phyloP scores from a whole-genome alignment of 2,113 vertebrate genomes.

The Arenaria interpres region DNA sequence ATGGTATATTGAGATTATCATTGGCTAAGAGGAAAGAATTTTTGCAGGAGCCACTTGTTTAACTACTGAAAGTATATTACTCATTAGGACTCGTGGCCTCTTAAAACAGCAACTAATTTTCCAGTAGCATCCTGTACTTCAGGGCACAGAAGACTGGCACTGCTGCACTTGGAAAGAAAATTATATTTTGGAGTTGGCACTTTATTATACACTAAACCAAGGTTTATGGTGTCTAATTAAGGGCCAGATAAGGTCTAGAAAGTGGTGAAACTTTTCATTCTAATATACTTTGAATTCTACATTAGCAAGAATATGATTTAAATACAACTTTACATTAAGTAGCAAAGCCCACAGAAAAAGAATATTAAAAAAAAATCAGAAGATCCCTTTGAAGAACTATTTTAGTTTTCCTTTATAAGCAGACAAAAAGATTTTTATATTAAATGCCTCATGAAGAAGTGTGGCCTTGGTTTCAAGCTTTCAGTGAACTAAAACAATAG shows the following conservation, averaged over 20 bases:
- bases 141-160: neutral
- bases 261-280: neutral
- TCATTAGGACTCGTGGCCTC: neutral
- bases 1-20: neutral
- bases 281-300: neutral
- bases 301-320: neutral
- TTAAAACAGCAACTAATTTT: neutral
- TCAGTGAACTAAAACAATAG: constrained; percentile 28
- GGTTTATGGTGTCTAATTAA: neutral
- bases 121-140: neutral
- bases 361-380: neutral
- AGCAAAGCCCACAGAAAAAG: neutral
- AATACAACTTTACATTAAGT: neutral
- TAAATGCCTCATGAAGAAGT: neutral
- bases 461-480: neutral
- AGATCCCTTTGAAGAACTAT: neutral
- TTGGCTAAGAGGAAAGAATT: neutral
- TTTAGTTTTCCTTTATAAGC: neutral
- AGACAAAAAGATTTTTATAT: neutral
- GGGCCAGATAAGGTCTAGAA: neutral
- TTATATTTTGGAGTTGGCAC: neutral
- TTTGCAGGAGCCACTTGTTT: neutral
- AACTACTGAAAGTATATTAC: neutral
- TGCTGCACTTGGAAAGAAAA: neutral
- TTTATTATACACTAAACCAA: neutral